These are phyloP conservation scores for Antrozous pallidus DNA, from an alignment of 2,797 vertebrate genomes.

Conservation along the genomic window DNA sequence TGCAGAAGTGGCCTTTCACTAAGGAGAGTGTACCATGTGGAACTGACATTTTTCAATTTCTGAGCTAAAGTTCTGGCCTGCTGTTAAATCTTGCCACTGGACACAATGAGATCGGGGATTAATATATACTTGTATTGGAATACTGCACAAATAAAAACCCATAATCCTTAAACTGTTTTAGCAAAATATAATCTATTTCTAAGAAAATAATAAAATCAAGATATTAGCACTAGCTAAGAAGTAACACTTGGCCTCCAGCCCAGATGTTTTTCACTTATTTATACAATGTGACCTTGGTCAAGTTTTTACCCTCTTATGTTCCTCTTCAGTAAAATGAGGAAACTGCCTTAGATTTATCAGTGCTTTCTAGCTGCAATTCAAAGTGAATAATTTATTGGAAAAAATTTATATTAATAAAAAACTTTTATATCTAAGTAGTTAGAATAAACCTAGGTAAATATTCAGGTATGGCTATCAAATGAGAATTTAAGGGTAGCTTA, in stretches of 20 bases:
- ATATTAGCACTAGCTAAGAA: background rate
- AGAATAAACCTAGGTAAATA: conserved; percentile 27
- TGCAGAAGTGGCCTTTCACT: background rate
- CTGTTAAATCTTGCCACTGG: background rate
- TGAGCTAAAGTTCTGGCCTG: background rate
- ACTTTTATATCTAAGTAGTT: background rate
- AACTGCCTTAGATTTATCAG: background rate
- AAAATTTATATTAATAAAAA: conserved; percentile 44
- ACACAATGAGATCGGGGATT: background rate
- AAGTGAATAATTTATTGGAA: conserved; percentile 40
- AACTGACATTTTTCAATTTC: background rate
- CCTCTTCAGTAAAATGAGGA: conserved; percentile 22
- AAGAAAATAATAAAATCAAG: conserved; percentile 37
- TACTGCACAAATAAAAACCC: background rate
- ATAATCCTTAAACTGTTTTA: background rate
- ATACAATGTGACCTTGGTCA: background rate
- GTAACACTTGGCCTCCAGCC: conserved; percentile 5
- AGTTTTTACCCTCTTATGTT: background rate
- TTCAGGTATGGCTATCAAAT: background rate
- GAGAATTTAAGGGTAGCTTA: background rate
- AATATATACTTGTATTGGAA: background rate
- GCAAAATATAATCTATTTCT: conserved; percentile 42
- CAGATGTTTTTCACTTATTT: background rate
- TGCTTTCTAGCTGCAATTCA: conserved; percentile 19
- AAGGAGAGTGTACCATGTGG: background rate